Base-by-base conservation (phyloP, 2,113 vertebrate species). In the Cinclus cinclus region DNA sequence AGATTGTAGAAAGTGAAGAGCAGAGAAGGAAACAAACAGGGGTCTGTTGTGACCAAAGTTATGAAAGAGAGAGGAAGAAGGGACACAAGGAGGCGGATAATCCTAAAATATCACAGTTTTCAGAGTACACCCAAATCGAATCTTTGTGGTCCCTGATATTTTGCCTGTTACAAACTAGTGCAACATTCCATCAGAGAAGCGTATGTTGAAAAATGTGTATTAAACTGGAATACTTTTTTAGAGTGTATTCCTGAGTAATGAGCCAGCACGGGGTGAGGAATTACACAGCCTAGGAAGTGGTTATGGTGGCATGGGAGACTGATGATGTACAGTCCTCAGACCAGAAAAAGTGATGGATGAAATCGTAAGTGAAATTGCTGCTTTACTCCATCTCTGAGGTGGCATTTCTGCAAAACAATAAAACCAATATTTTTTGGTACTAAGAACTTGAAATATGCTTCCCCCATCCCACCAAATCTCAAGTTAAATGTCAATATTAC, bases 101-200 rank as follows among this genome's bases (percentile, higher is more conserved):
- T 76, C 12, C 41, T 76, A 68, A 83, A 17, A 42, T 90, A 83
- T 92, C 67, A 77, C 53, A 53, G 71, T 69, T 83, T 88, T 83
- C 50, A 69, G 63, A 73, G 46, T 21, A 24, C 9, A 65, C 23
- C 15, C 59, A 86, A 64, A 56, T 60, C 39, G 44, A 76, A 76
- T 21, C 31, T 87, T 65, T 76, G 33, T 47, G 58, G 28, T 87
- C 33, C 42, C 33, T 87, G 67, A 77, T n/a, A 42, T 79, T 73
- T 79, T 77, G 31, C 41, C 37, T 73, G 10, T 30, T 87, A 87
- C 31, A 82, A 89, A 82, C 12, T 69, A 65, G 27, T 42, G 69
- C 52, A 87, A 9, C 9, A 24, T 74, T 73, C 41, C 47, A 62
- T 20, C 64, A 6, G 2, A 80, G 79, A 63, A 42, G 5, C 42